Conservation (phyloP, 35 echinoderm and acorn worm genomes). For the Ophiothrix spiculata region DNA sequence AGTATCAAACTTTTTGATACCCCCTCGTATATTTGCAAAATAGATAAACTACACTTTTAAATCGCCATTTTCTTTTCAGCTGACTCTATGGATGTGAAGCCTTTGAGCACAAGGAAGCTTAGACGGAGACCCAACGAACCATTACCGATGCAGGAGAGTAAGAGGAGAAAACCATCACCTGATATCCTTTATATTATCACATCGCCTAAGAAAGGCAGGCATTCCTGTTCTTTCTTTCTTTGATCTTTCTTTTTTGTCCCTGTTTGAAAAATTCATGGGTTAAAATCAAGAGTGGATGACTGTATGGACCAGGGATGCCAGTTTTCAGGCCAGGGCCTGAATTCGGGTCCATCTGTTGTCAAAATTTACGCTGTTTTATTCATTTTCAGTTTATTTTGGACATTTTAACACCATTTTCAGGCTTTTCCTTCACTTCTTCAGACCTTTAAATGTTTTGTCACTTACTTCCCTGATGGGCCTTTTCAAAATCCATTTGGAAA, state of each 20-base stretch:
- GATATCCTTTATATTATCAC: slow-evolving; percentile 82
- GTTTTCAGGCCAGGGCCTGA: no score
- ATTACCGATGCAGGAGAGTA: slow-evolving; percentile 77
- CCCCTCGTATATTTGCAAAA: not conserved
- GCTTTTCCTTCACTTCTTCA: no score
- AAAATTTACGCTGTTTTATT: no score
- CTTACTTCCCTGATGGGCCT: no score
- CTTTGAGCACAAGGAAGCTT: slow-evolving; percentile 78
- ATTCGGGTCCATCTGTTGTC: no score
- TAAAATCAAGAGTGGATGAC: not conserved
- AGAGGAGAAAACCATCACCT: slow-evolving; percentile 93
- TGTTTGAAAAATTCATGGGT: not conserved
- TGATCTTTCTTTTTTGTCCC: no score
- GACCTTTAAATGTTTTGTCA: no score
- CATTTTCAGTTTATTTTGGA: no score
- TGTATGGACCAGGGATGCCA: no score
- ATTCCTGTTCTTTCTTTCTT: no score
- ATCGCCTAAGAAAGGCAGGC: not conserved
- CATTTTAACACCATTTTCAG: no score
- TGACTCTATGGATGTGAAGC: slow-evolving; percentile 95
- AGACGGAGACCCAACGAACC: slow-evolving; percentile 90
- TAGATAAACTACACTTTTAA: not conserved
- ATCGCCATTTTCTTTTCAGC: slow-evolving; percentile 13
- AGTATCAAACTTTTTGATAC: not conserved
- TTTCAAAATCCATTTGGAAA: no score